Evolutionary conservation across 2,797 vertebrate species (phyloP).

Genomic region (Loriculus beryllinus): DNA sequence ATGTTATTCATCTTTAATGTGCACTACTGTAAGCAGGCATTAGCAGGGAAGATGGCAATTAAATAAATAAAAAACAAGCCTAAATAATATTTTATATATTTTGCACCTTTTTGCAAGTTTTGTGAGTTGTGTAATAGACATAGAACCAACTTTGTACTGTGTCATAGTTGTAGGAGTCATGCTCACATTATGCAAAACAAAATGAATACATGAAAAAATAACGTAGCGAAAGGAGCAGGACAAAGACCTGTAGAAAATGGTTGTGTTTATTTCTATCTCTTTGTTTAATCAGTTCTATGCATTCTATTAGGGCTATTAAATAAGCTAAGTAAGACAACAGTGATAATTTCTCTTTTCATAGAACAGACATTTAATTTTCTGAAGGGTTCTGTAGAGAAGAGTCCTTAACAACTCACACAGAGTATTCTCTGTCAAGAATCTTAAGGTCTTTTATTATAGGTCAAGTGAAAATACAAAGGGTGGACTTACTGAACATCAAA

Average conservation of each 20-base stretch:
- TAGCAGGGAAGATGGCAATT: background rate
- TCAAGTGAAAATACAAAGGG: background rate
- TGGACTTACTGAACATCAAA: background rate
- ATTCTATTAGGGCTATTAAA: background rate
- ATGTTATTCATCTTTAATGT: background rate
- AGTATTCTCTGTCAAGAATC: background rate
- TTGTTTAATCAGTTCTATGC: background rate
- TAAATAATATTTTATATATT: background rate
- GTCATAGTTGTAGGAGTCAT: background rate
- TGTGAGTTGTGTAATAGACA: background rate
- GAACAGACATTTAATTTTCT: background rate
- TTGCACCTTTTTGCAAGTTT: background rate
- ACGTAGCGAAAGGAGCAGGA: background rate
- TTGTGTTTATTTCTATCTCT: background rate
- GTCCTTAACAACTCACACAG: background rate
- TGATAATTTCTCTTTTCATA: background rate
- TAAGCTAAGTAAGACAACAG: background rate
- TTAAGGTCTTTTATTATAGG: background rate
- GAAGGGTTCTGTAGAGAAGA: background rate
- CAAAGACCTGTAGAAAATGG: background rate
- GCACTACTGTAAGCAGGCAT: background rate
- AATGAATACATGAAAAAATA: background rate
- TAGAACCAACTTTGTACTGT: background rate
- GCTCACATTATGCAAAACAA: background rate
- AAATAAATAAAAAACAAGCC: background rate